A percentile compares a stretch with the other conserved stretches of the same genome.
Conservation (phyloP, 2,113 vertebrate species). For the Callopanchax toddi region DNA sequence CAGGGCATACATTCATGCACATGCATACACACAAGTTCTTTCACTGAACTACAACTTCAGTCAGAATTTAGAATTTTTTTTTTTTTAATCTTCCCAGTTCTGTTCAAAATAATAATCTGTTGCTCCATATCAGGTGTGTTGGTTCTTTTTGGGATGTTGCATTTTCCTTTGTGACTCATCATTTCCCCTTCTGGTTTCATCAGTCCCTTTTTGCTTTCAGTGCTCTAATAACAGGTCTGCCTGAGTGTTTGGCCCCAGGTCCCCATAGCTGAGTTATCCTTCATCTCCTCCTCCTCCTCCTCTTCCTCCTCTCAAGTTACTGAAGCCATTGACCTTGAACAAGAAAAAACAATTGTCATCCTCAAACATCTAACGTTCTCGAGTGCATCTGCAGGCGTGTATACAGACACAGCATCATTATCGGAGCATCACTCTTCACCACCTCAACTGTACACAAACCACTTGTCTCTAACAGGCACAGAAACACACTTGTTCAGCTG, state of each 20-base stretch:
- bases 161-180: constrained; percentile 46
- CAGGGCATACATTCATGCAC: no score
- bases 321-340: constrained; percentile 35
- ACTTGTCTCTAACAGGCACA: constrained; percentile 3
- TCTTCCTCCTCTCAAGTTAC: neutral
- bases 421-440: constrained; percentile 15
- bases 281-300: constrained; percentile 20
- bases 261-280: constrained; percentile 18
- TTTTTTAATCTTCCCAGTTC: no score
- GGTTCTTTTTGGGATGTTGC: constrained; percentile 4
- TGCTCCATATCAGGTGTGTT: no score
- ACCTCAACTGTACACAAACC: constrained; percentile 4
- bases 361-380: constrained; percentile 6
- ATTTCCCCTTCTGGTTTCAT: constrained; percentile 43
- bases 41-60: no score
- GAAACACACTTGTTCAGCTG: constrained; percentile 3
- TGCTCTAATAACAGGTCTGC: constrained; percentile 51
- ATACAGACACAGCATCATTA: constrained; percentile 12
- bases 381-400: constrained; percentile 15
- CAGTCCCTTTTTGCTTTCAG: constrained; percentile 21
- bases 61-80: no score
- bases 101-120: no score
- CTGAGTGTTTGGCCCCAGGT: constrained; percentile 43
- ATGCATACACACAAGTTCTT: no score
- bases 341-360: constrained; percentile 38